Evolutionary conservation across 2,797 vertebrate species (phyloP), one percentile per base, ranked within the genome.

Genomic region (Neosilurus hyrtlii): DNA sequence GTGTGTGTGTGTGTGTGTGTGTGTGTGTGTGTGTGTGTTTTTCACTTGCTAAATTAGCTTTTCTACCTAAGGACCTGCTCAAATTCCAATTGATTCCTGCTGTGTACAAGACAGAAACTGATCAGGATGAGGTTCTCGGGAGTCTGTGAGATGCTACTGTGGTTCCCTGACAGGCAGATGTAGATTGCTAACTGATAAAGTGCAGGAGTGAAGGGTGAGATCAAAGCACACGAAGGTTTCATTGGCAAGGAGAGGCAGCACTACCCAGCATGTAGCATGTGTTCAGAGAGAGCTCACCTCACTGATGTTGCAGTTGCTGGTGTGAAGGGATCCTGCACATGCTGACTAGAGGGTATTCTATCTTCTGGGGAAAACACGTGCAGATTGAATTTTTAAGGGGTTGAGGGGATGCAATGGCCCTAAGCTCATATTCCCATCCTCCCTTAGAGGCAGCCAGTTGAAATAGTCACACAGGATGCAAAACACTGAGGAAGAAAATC

Each of bases 191-290:
- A 89, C 88, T 86, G 85, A 89, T 89, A 83, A 87, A 82, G 83
- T 82, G 84, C 80, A 91, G 85, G 87, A 80, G 86, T 87, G 85
- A 83, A 82, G 85, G 78, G 72, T 15, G 51, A 83, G 89, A 94
- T 93, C 89, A 92, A 90, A 92, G 90, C 80, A 81, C 86, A 62
- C 49, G 86, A 89, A 86, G 89, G 83, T 89, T 91, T 92, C 88
- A 86, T 87, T 89, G 88, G 88, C 85, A 83, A 84, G 83, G 68
- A 88, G 87, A 86, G 87, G 86, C 77, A 24, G 87, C 84, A 82
- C 88, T 86, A 89, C 88, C 85, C 90, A 90, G 88, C 90, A 76
- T 90, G 88, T 84, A 81, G 26, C 43, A 71, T 86, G 87, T 87
- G 88, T 88, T 87, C 54, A 86, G 73, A 82, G 83, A 85, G 74